Evolutionary conservation across 2,797 vertebrate genomes (phyloP).

Genomic region (Enteromius argenteus): DNA sequence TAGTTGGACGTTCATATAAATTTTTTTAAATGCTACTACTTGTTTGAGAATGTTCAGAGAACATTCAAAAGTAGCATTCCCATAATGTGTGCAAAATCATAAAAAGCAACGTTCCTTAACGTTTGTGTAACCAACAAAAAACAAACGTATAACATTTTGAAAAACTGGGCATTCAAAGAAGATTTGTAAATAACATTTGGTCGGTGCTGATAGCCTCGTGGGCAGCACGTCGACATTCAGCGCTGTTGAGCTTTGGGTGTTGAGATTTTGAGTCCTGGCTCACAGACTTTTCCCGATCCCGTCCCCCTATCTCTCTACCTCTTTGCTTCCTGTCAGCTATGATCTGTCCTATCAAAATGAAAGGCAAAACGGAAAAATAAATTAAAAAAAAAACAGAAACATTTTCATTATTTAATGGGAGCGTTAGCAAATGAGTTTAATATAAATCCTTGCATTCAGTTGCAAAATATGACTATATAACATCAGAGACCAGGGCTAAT

Average conservation of each 20-base stretch:
- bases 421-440: not conserved
- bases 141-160: not conserved
- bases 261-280: too few relatives aligned
- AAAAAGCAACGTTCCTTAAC: not conserved
- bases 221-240: too few relatives aligned
- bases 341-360: too few relatives aligned
- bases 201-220: too few relatives aligned
- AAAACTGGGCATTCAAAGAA: not conserved
- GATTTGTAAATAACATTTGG: not conserved
- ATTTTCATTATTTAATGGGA: not conserved
- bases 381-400: too few relatives aligned
- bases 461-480: not conserved
- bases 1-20: not conserved
- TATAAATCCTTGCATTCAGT: not conserved
- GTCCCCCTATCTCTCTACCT: too few relatives aligned
- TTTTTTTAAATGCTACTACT: not conserved
- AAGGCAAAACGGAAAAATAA: too few relatives aligned
- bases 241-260: too few relatives aligned
- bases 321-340: too few relatives aligned
- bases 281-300: too few relatives aligned
- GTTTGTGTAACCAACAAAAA: not conserved
- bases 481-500: not conserved
- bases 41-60: not conserved
- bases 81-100: not conserved
- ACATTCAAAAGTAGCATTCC: not conserved